Evolutionary conservation across 2,113 vertebrate species (phyloP).

Genomic region (Pogonocichla stellata): DNA sequence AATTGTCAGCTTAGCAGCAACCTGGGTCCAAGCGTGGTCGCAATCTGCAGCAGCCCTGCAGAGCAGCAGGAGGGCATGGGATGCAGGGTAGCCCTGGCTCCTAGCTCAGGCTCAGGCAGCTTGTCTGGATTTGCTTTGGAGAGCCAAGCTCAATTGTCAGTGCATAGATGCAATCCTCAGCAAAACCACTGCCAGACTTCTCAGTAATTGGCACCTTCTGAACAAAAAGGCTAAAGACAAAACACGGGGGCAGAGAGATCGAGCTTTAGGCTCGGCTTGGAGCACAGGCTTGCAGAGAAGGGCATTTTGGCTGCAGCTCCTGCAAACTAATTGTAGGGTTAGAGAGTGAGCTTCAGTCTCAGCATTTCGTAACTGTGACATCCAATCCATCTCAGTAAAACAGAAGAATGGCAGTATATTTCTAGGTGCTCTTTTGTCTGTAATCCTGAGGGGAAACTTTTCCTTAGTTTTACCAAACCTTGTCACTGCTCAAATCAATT

Average conservation of each 20-base stretch:
- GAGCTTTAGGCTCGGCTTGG: not conserved
- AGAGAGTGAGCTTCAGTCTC: not conserved
- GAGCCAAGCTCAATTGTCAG: not conserved
- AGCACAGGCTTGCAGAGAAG: not conserved
- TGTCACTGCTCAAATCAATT: not conserved
- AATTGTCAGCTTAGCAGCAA: not conserved
- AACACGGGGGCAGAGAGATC: not conserved
- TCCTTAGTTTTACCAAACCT: not conserved
- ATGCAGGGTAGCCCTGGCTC: not conserved
- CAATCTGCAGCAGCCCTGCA: not conserved
- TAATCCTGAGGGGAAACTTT: not conserved
- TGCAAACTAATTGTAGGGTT: not conserved
- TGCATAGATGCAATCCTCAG: not conserved
- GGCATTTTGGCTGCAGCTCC: not conserved
- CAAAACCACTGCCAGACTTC: not conserved
- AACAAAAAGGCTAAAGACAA: slow-evolving; percentile 15
- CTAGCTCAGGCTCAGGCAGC: accelerated
- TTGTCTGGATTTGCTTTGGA: not conserved
- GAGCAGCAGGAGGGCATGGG: accelerated
- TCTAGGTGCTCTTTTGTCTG: not conserved
- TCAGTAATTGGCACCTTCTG: not conserved
- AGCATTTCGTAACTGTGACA: not conserved
- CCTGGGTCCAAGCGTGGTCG: accelerated
- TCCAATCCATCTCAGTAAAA: not conserved
- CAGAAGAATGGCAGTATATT: not conserved